Evolutionary conservation across 2,113 vertebrate genomes (phyloP), one percentile per base, ranked within the genome.

Genomic region (Peromyscus maniculatus): DNA sequence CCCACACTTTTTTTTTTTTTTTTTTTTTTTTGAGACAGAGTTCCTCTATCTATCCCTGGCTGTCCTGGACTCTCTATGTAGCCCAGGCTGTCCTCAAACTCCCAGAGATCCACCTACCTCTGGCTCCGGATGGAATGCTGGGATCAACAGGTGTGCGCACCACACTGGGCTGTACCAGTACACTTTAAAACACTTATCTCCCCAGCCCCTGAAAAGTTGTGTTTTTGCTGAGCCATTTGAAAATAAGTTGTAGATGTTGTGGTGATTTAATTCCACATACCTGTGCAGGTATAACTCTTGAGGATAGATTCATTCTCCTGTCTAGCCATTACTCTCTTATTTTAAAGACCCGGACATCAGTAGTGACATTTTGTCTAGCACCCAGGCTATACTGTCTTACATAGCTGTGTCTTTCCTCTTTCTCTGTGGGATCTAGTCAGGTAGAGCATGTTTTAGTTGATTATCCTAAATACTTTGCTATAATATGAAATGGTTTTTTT

Each of bases 191-290:
- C 36, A 72, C 12, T 26, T 72, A 3, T 72, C 7, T 72, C 17
- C 17, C 17, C 36, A 39, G 17, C 71, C 46, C 43, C 43, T 96
- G n/a, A 75, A 62, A 79, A 87, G 86, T 28, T 67, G 57, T 5
- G 79, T 92, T 91, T 89, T 72, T 87, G 55, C 78, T 86, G n/a
- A 93, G 24, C 4, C n/a, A 80, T 74, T 89, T 96, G 71, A 74
- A 89, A 86, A 62, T 69, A 90, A 89, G 78, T 92, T 94, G 72
- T 75, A 75, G n/a, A 43, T 75, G 21, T 39, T 74, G n/a, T 43
- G 19, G 39, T 75, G 72, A 11, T 74, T 75, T 75, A 84, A 57
- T 43, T 94, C 64, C 39, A 17, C 64, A 57, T 66, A 67, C 78
- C 46, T 96, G 19, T 33, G 10, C 55, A 24, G 72, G 39, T 88